Percentiles rank a stretch among this genome's conserved stretches.
Evolutionary conservation across 2,888 invertebrate genomes (phyloP).

Genomic region (Girardia tigrina): DNA sequence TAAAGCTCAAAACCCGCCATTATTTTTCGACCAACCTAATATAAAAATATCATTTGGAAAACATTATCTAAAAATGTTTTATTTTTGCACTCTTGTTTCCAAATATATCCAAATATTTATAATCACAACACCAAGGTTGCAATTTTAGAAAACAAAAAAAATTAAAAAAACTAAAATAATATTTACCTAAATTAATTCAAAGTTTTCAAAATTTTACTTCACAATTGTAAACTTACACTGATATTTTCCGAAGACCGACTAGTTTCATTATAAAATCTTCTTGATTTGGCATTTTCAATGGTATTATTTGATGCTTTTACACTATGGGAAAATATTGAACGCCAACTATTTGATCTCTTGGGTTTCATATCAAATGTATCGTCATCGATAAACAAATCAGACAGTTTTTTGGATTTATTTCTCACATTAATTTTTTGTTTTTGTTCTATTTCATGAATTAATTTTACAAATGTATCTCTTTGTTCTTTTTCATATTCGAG

Average conservation of each 20-base stretch:
- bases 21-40: too few species aligned
- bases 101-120: too few species aligned
- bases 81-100: too few species aligned
- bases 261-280: background rate
- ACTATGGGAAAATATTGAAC: background rate
- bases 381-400: background rate
- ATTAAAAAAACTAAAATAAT: too few species aligned
- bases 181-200: too few species aligned
- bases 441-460: constrained; percentile 33
- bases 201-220: too few species aligned
- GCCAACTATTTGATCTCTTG: constrained; percentile 2
- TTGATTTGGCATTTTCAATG: background rate
- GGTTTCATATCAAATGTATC: background rate
- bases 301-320: background rate
- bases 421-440: background rate
- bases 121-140: too few species aligned
- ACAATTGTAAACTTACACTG: too few species aligned
- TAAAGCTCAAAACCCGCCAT: too few species aligned
- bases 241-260: constrained; percentile 6
- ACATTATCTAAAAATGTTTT: too few species aligned
- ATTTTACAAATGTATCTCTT: constrained; percentile 31
- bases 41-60: too few species aligned
- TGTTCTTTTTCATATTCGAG: constrained; percentile 35
- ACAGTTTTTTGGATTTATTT: background rate
- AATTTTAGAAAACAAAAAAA: too few species aligned